Base-by-base conservation (phyloP, 2,113 vertebrate genomes). In the Rhinichthys klamathensis region DNA sequence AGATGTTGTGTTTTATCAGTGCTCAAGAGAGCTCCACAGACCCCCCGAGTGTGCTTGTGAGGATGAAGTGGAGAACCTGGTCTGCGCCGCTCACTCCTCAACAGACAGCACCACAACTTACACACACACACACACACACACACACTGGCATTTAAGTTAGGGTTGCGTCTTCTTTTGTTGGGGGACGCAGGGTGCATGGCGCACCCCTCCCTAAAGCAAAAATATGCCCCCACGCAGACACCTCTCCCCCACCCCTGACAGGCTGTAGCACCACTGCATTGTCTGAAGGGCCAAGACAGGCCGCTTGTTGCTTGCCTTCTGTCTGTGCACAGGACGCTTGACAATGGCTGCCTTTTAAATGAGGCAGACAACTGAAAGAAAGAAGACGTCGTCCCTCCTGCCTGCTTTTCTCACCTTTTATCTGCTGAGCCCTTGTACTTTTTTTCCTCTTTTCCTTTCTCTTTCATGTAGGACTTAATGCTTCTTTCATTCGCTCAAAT, bases 221-320 rank as follows among this genome's bases (percentile, higher is more conserved):
- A 88, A 83, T 61, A 84, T 58, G 85, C 38, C 80, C 88, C 79
- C 81, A 61, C 25, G 25, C 60, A 76, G 23, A n/a, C 70, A n/a
- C 72, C 84, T 30, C 51, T 49, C 75, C 60, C 76, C 27, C 69
- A 79, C 63, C 77, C 75, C 81, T 72, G 74, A 69, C 49, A 72
- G 89, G 60, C 79, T 88, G 91, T 89, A 92, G 93, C 92, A 88
- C 93, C 92, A 91, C 93, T 94, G 94, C 92, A 94, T 95, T 95
- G 95, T 94, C 91, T 94, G 91, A 81, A 88, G 35, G 67, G 75
- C 69, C 23, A 84, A 82, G 90, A 90, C 90, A 86, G 90, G 88
- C 90, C 86, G 92, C 93, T 94, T 93, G 94, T 94, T 95, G 93
- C 94, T 92, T 89, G 93, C 94, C 94, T 94, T 92, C 93, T 95